Percentiles rank a stretch among this genome's conserved stretches.
Conservation (phyloP, 2,797 vertebrate species). For the Amniataba percoides region DNA sequence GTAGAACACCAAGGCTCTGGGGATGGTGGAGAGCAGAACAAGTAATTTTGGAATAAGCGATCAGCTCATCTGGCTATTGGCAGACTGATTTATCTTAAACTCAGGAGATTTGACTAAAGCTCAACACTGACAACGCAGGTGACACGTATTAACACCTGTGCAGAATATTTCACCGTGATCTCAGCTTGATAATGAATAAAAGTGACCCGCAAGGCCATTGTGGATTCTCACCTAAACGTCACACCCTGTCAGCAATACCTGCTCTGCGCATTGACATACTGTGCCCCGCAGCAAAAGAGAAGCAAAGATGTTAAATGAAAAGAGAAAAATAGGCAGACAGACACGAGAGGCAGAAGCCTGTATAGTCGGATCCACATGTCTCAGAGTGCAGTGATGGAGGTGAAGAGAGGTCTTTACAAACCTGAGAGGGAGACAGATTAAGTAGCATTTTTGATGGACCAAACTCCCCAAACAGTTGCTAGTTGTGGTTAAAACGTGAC, state of each 20-base stretch:
- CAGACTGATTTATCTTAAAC: slow-evolving; percentile 51
- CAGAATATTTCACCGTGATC: slow-evolving; percentile 57
- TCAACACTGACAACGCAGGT: slow-evolving; percentile 46
- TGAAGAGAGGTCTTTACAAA: slow-evolving; percentile 58
- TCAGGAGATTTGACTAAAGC: slow-evolving; percentile 48
- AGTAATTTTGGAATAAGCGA: slow-evolving; percentile 54
- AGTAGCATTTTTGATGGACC: slow-evolving; percentile 40
- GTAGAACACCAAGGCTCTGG: slow-evolving; percentile 43
- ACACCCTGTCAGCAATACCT: slow-evolving; percentile 61
- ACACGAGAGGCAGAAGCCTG: slow-evolving; percentile 32
- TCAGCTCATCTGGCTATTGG: slow-evolving; percentile 50
- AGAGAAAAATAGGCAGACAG: slow-evolving; percentile 53
- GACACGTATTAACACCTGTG: slow-evolving; percentile 54
- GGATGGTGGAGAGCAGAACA: slow-evolving; percentile 29
- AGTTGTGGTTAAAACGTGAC: slow-evolving; percentile 7
- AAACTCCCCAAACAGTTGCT: slow-evolving; percentile 24
- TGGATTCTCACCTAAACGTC: slow-evolving; percentile 58
- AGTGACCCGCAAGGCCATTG: slow-evolving; percentile 62
- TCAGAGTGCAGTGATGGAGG: slow-evolving; percentile 57
- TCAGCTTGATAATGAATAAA: slow-evolving; percentile 64
- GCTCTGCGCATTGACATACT: slow-evolving; percentile 56
- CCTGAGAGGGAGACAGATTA: slow-evolving; percentile 37
- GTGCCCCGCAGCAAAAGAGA: slow-evolving; percentile 58
- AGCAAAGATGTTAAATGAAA: slow-evolving; percentile 52
- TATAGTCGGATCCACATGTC: slow-evolving; percentile 64